Evolutionary conservation across 1,140 invertebrate genomes (phyloP).

Genomic region (Diploscapter pachys): DNA sequence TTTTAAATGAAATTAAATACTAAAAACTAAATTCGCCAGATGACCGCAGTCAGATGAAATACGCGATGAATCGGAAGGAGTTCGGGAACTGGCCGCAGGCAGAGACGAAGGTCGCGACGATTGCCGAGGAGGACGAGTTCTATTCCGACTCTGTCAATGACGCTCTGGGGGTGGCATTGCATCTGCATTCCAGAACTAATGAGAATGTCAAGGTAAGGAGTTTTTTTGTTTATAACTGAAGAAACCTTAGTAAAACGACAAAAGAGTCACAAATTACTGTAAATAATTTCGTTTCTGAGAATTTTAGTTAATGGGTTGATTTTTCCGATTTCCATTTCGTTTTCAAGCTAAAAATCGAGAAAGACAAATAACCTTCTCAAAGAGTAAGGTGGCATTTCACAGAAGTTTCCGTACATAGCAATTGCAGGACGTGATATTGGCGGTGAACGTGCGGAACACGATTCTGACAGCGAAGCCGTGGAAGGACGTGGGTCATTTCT

Average conservation of each 20-base stretch:
- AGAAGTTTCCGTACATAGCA: background rate
- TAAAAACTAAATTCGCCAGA: too few species aligned
- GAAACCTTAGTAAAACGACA: too few species aligned
- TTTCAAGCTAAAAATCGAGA: too few species aligned
- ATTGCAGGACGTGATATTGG: conserved; percentile 11
- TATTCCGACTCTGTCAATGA: conserved; percentile 10
- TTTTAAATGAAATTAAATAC: too few species aligned
- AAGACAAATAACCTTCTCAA: too few species aligned
- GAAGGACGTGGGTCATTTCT: conserved; percentile 20
- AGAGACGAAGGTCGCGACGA: conserved; percentile 18
- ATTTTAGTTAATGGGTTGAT: too few species aligned
- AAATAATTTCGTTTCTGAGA: too few species aligned
- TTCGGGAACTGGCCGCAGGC: conserved; percentile 22
- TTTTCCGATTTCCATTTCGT: too few species aligned
- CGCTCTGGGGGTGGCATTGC: conserved; percentile 25
- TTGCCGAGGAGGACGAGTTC: conserved; percentile 6
- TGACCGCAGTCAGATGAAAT: too few species aligned
- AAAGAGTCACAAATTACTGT: too few species aligned
- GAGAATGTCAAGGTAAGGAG: conserved; percentile 19
- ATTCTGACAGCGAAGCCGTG: conserved; percentile 12
- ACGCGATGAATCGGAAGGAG: conserved; percentile 2
- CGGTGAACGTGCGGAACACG: conserved; percentile 14
- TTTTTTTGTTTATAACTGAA: background rate
- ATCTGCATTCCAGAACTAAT: conserved; percentile 21
- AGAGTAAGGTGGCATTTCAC: too few species aligned